phyloP scores from a whole-genome alignment of 2,113 vertebrate species.

The Pseudopodoces humilis region DNA sequence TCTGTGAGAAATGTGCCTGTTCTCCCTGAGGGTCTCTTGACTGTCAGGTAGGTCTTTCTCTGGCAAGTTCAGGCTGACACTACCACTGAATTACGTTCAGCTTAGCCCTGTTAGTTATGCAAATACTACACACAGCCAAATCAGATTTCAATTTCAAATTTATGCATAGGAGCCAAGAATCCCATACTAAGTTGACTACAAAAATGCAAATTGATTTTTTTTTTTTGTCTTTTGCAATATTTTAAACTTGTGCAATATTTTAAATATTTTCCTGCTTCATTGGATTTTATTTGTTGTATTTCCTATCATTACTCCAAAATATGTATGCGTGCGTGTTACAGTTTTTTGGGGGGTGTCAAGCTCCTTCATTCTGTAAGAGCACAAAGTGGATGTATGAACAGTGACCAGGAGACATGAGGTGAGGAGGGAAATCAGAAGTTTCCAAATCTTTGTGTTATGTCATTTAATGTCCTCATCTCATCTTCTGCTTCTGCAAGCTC shows the following conservation, averaged over 20 bases:
- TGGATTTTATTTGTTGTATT: not conserved
- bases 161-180: not conserved
- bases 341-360: not conserved
- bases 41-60: not conserved
- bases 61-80: not conserved
- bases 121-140: not conserved
- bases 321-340: not conserved
- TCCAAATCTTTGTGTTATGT: not conserved
- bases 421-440: not conserved
- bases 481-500: not conserved
- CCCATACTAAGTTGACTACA: not conserved
- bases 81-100: not conserved
- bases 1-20: not conserved
- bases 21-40: not conserved
- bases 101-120: not conserved
- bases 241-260: not conserved
- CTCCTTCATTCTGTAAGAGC: not conserved
- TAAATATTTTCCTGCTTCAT: not conserved
- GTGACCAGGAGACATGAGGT: not conserved
- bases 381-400: not conserved
- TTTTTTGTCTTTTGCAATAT: not conserved
- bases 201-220: not conserved
- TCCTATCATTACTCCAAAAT: not conserved
- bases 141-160: not conserved
- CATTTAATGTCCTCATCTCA: not conserved